A percentile compares a stretch with the other conserved stretches of the same genome.
These are phyloP conservation scores for Wasmannia auropunctata DNA, from an alignment of 1,140 invertebrate genomes.

Conservation along the genomic window DNA sequence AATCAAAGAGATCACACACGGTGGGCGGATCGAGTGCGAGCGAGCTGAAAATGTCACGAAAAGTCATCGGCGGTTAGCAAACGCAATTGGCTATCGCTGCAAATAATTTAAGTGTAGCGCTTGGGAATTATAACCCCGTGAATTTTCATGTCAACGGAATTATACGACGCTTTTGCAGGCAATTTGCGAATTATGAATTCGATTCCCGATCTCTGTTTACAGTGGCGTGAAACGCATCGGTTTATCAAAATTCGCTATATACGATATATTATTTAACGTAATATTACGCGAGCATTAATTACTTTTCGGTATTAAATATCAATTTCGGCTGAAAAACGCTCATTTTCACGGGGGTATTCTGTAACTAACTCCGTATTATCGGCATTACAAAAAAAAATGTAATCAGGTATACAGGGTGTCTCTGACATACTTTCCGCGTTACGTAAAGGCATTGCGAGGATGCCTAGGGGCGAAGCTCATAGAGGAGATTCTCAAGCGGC, in stretches of 20 bases:
- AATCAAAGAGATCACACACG: conserved; percentile 45
- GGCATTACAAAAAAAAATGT: neutral
- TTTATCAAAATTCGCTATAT: neutral
- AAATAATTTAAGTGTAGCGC: conserved; percentile 47
- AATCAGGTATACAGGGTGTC: neutral
- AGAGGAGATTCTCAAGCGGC: neutral
- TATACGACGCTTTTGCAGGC: conserved; percentile 1
- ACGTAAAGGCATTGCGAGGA: neutral
- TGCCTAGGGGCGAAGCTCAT: neutral
- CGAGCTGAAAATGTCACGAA: conserved; percentile 17
- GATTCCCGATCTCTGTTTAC: conserved; percentile 2
- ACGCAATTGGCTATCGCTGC: conserved; percentile 30
- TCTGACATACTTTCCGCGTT: neutral
- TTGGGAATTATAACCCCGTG: conserved; percentile 25
- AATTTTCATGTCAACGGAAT: conserved; percentile 21
- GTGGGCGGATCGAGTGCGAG: neutral
- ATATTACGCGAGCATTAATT: conserved; percentile 27
- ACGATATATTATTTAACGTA: conserved; percentile 6
- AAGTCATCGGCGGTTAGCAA: conserved; percentile 34
- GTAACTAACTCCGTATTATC: neutral
- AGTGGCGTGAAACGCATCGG: conserved; percentile 3
- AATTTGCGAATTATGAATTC: conserved; percentile 33
- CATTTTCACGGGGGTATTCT: neutral
- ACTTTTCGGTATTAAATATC: neutral
- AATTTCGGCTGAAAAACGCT: neutral